Evolutionary conservation across 92 coral and sea anemone species (phyloP).

Genomic region (Plumapathes pennacea): DNA sequence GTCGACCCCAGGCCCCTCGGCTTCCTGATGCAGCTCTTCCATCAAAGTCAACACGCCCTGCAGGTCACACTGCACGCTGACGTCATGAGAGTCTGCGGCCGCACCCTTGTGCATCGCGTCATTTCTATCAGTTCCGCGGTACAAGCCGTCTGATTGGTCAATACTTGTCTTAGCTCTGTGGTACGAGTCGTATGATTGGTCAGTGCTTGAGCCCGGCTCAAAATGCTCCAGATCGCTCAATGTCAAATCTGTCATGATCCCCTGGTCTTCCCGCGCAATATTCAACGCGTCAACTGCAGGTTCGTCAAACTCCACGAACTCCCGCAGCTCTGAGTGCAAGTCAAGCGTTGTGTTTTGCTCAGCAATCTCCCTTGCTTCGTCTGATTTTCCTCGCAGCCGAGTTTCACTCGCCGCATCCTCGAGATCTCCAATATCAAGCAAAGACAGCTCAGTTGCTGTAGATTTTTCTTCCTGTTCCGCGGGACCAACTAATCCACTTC

Average conservation of each 20-base stretch:
- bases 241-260: constrained; percentile 33
- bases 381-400: too few species aligned
- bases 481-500: not conserved
- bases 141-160: too few species aligned
- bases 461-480: not conserved
- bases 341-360: constrained; percentile 4
- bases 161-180: too few species aligned
- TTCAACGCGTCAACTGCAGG: too few species aligned
- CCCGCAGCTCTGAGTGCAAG: constrained; percentile 23
- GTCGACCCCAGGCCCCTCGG: constrained; percentile 18
- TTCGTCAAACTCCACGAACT: constrained; percentile 21
- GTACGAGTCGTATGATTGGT: too few species aligned
- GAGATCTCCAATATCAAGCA: too few species aligned
- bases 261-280: constrained; percentile 11
- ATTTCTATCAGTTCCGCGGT: too few species aligned
- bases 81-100: constrained; percentile 11
- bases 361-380: constrained; percentile 1
- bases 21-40: constrained; percentile 37
- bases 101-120: not conserved
- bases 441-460: too few species aligned
- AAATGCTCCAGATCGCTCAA: constrained; percentile 31
- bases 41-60: constrained; percentile 25
- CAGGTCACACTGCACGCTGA: constrained; percentile 54
- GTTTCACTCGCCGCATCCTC: too few species aligned
- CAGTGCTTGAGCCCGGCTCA: too few species aligned